Conservation (phyloP, 2,797 vertebrate species). For the Diglossa cyanea region DNA sequence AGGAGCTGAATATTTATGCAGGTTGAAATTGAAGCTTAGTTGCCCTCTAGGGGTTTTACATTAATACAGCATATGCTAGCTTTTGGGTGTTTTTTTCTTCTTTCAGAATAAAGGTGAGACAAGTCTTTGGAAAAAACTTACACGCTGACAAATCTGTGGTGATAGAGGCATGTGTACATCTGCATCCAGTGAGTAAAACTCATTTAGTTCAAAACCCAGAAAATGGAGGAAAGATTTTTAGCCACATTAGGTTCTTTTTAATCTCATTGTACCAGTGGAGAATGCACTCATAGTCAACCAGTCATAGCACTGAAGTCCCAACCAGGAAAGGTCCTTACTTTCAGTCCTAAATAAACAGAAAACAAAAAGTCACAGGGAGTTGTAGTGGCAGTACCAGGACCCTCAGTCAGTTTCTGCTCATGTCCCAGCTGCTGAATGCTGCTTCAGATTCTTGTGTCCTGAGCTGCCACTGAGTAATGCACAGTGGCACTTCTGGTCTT, state of each 20-base stretch:
- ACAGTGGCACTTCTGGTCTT: neutral
- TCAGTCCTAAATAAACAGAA: neutral
- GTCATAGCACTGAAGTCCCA: neutral
- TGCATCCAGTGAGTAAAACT: neutral
- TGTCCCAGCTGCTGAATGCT: neutral
- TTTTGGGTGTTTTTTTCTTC: neutral
- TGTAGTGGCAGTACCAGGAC: neutral
- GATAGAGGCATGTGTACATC: constrained; percentile 47
- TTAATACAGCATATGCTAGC: constrained; percentile 68
- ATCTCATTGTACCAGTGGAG: neutral
- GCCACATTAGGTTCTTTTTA: neutral
- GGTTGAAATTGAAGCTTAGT: constrained; percentile 73
- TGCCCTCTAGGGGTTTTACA: constrained; percentile 78
- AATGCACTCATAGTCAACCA: neutral
- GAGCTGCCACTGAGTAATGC: neutral
- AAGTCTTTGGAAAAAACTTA: constrained; percentile 35
- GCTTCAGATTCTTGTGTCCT: neutral
- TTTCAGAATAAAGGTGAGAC: constrained; percentile 35
- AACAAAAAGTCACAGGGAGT: neutral
- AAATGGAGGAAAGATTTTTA: neutral
- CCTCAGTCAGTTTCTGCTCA: neutral
- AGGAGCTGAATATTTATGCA: constrained; percentile 59
- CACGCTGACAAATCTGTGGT: constrained; percentile 22
- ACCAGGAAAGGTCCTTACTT: neutral
- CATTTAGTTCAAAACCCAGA: neutral